phyloP scores from a whole-genome alignment of 1,140 invertebrate genomes.

The Euwallacea fornicatus region DNA sequence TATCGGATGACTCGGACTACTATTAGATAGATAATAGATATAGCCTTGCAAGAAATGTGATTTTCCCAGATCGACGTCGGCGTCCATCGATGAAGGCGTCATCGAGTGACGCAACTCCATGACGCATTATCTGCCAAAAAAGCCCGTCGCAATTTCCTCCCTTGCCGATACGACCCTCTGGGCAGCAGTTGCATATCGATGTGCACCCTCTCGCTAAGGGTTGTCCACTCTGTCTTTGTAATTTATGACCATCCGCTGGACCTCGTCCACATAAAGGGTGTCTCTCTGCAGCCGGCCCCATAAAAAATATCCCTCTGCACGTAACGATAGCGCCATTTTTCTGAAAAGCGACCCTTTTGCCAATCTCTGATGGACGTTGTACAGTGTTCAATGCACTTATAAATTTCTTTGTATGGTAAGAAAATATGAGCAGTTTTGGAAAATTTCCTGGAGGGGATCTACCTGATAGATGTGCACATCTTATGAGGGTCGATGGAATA shows the following conservation, averaged over 20 bases:
- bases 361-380: conserved; percentile 10
- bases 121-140: conserved; percentile 27
- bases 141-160: conserved; percentile 24
- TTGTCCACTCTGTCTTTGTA: conserved; percentile 33
- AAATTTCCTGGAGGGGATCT: no score
- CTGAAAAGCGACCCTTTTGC: conserved; percentile 33
- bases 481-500: no score
- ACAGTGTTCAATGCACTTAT: no score
- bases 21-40: no score
- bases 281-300: conserved; percentile 35
- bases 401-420: no score
- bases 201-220: conserved; percentile 28
- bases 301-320: conserved; percentile 37
- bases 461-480: no score
- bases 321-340: conserved; percentile 27
- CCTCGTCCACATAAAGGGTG: conserved; percentile 39
- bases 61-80: no score
- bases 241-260: conserved; percentile 35
- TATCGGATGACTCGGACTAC: no score
- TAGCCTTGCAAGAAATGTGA: no score
- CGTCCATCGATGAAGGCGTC: background rate
- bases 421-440: no score
- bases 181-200: conserved; percentile 32
- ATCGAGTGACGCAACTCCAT: conserved; percentile 14
- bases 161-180: conserved; percentile 19